A percentile compares a stretch with the other conserved stretches of the same genome.
Evolutionary conservation across 1,140 invertebrate genomes (phyloP).

Genomic region (Macrobrachium rosenbergii): DNA sequence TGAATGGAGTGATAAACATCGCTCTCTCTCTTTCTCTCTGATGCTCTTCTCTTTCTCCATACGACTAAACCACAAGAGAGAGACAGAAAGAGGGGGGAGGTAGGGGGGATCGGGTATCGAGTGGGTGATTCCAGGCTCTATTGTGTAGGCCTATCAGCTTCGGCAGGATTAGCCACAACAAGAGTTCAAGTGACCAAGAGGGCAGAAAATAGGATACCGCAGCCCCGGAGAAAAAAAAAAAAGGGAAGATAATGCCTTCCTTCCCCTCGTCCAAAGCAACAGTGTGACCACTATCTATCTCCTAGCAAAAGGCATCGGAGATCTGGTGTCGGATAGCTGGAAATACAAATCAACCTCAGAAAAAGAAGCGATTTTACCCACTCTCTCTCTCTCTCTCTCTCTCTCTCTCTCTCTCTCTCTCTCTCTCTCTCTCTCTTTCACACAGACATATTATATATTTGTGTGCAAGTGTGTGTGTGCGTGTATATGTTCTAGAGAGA

Average conservation of each 20-base stretch:
- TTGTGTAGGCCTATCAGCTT: slow-evolving; percentile 45
- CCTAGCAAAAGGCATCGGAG: not conserved
- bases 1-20: slow-evolving; percentile 33
- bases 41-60: not conserved
- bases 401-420: too few species aligned
- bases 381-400: too few species aligned
- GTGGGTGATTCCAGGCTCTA: slow-evolving; percentile 19
- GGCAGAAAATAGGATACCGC: slow-evolving; percentile 39
- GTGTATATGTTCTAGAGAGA: too few species aligned
- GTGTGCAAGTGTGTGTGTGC: too few species aligned
- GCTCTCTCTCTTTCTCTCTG: not conserved
- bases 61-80: slow-evolving; percentile 21
- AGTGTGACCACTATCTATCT: slow-evolving; percentile 11
- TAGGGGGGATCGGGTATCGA: slow-evolving; percentile 30
- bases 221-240: not conserved
- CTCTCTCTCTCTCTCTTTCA: too few species aligned
- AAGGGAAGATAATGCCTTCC: not conserved
- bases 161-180: slow-evolving; percentile 38
- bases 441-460: too few species aligned
- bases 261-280: not conserved
- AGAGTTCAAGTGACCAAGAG: slow-evolving; percentile 24
- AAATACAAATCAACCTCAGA: not conserved
- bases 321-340: not conserved
- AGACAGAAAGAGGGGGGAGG: too few species aligned
- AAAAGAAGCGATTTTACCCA: too few species aligned